These are phyloP conservation scores for Dromas ardeola DNA, from an alignment of 2,113 vertebrate genomes.

Conservation along the genomic window DNA sequence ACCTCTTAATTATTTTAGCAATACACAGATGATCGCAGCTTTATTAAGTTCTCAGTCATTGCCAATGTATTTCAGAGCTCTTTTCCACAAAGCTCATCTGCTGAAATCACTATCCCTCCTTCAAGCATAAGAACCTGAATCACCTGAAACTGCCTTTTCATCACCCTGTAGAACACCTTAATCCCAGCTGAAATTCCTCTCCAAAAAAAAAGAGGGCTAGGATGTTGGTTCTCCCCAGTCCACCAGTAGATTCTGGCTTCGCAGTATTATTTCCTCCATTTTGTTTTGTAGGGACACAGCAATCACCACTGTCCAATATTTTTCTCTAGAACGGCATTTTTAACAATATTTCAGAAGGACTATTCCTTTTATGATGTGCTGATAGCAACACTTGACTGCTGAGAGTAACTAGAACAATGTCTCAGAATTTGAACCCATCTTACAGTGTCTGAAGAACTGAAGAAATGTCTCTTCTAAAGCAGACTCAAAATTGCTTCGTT, in stretches of 20 bases:
- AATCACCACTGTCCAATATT: background rate
- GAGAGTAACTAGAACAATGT: background rate
- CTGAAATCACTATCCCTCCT: background rate
- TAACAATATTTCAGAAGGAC: background rate
- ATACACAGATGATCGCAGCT: background rate
- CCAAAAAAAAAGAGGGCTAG: background rate
- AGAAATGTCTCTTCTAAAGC: background rate
- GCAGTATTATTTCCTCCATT: background rate
- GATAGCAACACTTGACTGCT: background rate
- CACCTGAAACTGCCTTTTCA: background rate
- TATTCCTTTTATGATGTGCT: background rate
- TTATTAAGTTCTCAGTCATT: background rate
- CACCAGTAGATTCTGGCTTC: background rate
- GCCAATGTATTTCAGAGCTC: background rate
- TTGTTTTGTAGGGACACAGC: background rate
- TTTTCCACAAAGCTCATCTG: background rate
- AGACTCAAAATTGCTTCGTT: background rate
- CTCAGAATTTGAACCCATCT: background rate
- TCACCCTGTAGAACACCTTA: accelerated
- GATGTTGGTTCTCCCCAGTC: background rate
- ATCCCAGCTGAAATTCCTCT: background rate
- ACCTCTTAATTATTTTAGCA: background rate
- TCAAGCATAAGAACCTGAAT: background rate
- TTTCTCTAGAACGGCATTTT: background rate
- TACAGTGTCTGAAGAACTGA: background rate